These are phyloP conservation scores for Andrena praecox DNA, from an alignment of 2,888 invertebrate genomes.

Conservation along the genomic window DNA sequence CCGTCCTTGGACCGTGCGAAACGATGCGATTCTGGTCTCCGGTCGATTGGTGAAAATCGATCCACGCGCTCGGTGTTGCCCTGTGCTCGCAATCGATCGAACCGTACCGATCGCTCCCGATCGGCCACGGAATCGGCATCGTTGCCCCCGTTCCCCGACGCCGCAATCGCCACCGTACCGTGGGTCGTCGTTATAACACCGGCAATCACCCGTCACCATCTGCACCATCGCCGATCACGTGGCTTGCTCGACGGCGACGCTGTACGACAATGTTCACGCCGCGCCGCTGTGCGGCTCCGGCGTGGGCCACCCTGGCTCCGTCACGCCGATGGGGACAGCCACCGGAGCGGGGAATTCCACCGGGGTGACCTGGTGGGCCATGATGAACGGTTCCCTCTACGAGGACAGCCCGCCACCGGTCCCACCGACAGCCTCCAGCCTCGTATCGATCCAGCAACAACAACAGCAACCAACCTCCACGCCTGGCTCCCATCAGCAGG, in stretches of 20 bases:
- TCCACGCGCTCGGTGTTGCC: not conserved
- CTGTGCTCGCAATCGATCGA: not conserved
- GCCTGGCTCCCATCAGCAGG: slow-evolving; percentile 86
- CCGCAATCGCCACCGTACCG: slow-evolving; percentile 62
- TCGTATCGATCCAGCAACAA: slow-evolving; percentile 84
- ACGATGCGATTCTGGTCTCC: slow-evolving; percentile 36
- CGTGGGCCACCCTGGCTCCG: slow-evolving; percentile 85
- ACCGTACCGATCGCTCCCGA: slow-evolving; percentile 46
- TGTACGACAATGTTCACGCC: slow-evolving; percentile 93
- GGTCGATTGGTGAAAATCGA: slow-evolving; percentile 34
- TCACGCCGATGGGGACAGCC: slow-evolving; percentile 87
- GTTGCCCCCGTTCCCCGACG: slow-evolving; percentile 12
- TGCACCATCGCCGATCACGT: slow-evolving; percentile 90
- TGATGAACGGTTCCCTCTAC: slow-evolving; percentile 93
- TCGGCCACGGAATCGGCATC: slow-evolving; percentile 18
- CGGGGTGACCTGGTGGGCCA: slow-evolving; percentile 93
- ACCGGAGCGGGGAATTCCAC: slow-evolving; percentile 93
- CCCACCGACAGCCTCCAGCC: slow-evolving; percentile 84
- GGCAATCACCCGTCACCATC: slow-evolving; percentile 86
- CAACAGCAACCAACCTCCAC: slow-evolving; percentile 81
- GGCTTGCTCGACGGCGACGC: slow-evolving; percentile 93
- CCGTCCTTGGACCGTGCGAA: slow-evolving; percentile 50
- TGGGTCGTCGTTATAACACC: slow-evolving; percentile 76
- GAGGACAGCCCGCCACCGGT: slow-evolving; percentile 89
- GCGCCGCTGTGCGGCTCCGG: slow-evolving; percentile 87